These are phyloP conservation scores for Iguana delicatissima DNA, from an alignment of 2,797 vertebrate genomes.

Conservation along the genomic window DNA sequence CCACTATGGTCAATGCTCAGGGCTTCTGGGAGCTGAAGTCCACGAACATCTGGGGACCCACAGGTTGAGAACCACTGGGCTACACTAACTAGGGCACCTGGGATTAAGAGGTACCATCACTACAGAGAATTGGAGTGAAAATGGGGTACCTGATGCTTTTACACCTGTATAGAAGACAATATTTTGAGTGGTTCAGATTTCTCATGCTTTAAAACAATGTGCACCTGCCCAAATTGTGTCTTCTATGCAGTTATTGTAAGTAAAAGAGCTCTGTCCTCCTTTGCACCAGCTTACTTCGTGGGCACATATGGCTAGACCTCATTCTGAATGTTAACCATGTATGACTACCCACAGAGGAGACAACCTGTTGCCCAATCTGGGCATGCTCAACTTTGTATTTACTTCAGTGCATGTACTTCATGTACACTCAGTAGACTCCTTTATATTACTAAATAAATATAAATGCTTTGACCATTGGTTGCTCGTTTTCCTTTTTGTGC, in stretches of 20 bases:
- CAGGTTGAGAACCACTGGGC: too few species aligned
- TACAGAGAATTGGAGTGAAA: too few species aligned
- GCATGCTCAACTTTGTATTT: background rate
- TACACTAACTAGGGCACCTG: background rate
- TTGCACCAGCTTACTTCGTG: background rate
- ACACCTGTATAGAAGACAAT: background rate
- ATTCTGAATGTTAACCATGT: background rate
- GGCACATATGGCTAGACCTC: background rate
- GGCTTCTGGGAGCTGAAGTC: too few species aligned
- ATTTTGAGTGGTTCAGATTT: background rate
- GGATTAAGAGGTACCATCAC: background rate
- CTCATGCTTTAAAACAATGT: background rate
- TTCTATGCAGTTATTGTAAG: background rate
- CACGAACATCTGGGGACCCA: too few species aligned
- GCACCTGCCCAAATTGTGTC: background rate
- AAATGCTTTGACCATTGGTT: conserved; percentile 41
- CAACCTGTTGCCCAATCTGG: rapidly evolving
- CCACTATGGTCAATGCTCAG: too few species aligned
- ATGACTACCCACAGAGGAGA: background rate
- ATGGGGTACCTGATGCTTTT: background rate
- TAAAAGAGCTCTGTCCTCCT: background rate
- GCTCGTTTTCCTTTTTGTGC: background rate
- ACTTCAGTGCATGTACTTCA: background rate
- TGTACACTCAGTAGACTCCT: background rate
- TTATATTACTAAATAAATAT: conserved; percentile 49